Evolutionary conservation across 2,888 invertebrate species (phyloP), one percentile per base, ranked within the genome.

Genomic region (Eristalis intricaria): DNA sequence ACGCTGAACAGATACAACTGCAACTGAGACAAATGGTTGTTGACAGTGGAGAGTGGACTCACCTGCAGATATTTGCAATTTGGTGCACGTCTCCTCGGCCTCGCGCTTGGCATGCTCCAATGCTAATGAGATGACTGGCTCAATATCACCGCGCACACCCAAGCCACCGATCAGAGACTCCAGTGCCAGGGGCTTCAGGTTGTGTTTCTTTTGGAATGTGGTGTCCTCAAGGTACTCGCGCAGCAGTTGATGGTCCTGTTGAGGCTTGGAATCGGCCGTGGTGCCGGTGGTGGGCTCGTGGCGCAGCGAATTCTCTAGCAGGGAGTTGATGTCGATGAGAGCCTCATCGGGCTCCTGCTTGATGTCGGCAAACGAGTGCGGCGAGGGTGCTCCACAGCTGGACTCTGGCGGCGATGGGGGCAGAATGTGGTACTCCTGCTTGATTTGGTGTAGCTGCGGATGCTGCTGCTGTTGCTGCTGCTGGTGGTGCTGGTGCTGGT

Each of bases 31-130:
- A 19, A 19, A 8, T 50, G 50, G 5, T 19, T 22, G 50, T 50
- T 19, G 43, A n/a, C 43, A 7, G n/a, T 50, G 19, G 50, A 50
- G 19, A 50, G 2, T 50, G 38, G 87, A 94, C 96, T 95, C 93
- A 98, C 98, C 97, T 93, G 96, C 96, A 92, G 97, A 96, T 93
- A 98, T 98, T 93, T 96, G 97, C 91, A 98, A 95, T 90, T 96
- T 95, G 74, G 95, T 95, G 93, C 97, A 98, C 11, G 97, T 97
- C 91, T 95, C 96, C 92, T 96, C 96, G 71, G 97, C 97, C 92
- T 98, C 98, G 91, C 96, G 95, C 90, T 96, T 96, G 89, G 97
- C 96, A 92, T 98, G 97, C 91, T 97, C 97, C 90, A 98, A 96
- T 35, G 97, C 97, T 93, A 97, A 94, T 85, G 96, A 96, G 73